These are phyloP conservation scores for Megaceryle maxima DNA, from an alignment of 2,113 vertebrate genomes.

Conservation along the genomic window DNA sequence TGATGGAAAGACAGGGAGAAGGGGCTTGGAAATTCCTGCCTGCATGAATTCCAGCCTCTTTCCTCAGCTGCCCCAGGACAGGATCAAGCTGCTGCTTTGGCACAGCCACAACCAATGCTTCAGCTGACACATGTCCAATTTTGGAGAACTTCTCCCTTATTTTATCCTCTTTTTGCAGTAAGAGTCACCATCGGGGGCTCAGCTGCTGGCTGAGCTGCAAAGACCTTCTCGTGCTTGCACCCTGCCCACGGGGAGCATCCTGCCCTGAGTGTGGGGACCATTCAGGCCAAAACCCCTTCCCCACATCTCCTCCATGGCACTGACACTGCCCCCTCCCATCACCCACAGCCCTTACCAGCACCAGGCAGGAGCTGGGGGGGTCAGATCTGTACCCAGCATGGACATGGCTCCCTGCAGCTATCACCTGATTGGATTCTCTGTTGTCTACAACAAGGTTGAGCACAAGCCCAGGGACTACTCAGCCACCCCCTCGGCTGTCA, in stretches of 20 bases:
- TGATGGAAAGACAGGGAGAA: slow-evolving; percentile 29
- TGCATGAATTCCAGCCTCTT: background rate
- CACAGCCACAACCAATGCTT: background rate
- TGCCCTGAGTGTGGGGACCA: background rate
- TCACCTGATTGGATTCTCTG: background rate
- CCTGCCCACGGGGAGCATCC: accelerated
- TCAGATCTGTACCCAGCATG: accelerated
- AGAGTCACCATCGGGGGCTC: background rate
- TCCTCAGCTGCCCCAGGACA: background rate
- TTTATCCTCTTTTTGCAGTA: slow-evolving; percentile 17
- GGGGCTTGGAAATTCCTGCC: background rate
- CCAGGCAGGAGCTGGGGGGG: background rate
- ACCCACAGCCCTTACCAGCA: background rate
- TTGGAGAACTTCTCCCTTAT: background rate
- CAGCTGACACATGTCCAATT: background rate
- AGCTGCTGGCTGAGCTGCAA: background rate
- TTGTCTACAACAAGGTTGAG: background rate
- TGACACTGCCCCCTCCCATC: background rate
- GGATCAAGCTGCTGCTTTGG: slow-evolving; percentile 41
- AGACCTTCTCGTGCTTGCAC: accelerated
- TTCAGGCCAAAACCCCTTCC: background rate
- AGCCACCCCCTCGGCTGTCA: background rate
- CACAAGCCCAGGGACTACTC: background rate
- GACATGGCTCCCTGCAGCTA: background rate
- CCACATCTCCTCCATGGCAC: background rate